phyloP scores from a whole-genome alignment of 2,113 vertebrate species.

The Brevimyrus niger region DNA sequence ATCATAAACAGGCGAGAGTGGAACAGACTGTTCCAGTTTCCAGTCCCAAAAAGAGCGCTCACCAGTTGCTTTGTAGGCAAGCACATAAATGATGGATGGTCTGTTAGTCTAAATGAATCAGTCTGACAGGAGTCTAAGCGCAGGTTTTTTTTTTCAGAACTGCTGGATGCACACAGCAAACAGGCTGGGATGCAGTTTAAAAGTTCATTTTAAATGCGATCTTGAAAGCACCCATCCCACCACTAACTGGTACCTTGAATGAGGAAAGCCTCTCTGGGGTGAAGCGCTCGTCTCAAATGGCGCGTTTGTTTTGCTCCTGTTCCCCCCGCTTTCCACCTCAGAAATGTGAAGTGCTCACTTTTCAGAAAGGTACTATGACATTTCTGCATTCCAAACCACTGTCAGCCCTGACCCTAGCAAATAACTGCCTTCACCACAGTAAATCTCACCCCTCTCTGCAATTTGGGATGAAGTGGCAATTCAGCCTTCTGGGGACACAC shows the following conservation, averaged over 20 bases:
- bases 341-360: constrained; percentile 3
- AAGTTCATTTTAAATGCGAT: neutral
- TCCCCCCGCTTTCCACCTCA: neutral
- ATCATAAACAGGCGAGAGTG: neutral
- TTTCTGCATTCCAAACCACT: neutral
- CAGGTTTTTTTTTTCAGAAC: neutral
- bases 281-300: neutral
- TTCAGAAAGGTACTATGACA: constrained; percentile 15
- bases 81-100: neutral
- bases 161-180: neutral
- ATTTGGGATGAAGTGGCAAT: neutral
- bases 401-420: neutral
- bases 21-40: neutral
- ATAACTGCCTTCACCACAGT: neutral
- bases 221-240: neutral
- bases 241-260: neutral
- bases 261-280: neutral
- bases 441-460: neutral
- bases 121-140: neutral
- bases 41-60: neutral
- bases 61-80: neutral
- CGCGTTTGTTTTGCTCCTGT: neutral
- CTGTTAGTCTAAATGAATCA: neutral
- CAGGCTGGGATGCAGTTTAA: neutral
- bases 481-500: neutral